Conservation (phyloP, 2,888 invertebrate species). For the Ptychoptera contaminata region DNA sequence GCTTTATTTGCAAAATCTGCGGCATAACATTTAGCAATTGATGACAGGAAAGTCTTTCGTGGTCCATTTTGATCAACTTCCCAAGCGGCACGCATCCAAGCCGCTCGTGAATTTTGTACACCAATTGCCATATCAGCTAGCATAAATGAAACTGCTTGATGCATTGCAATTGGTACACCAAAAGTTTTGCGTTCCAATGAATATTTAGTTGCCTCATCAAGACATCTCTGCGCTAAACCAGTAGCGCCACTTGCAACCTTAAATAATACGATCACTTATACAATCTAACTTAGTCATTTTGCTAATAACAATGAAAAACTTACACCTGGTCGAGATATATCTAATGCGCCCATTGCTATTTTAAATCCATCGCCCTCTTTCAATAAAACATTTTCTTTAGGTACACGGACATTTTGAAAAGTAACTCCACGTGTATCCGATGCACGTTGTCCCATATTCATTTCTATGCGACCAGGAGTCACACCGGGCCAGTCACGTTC, state of each 20-base stretch:
- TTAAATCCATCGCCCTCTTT: conserved; percentile 56
- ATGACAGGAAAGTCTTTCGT: conserved; percentile 62
- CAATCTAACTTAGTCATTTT: too few species aligned
- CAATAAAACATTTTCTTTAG: conserved; percentile 50
- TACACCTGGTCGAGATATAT: conserved; percentile 45
- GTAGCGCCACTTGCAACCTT: conserved; percentile 72
- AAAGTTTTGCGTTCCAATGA: conserved; percentile 77
- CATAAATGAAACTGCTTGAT: conserved; percentile 79
- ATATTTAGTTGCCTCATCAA: conserved; percentile 81
- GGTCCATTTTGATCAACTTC: conserved; percentile 62
- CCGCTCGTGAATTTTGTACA: conserved; percentile 61
- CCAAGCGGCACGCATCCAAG: conserved; percentile 71
- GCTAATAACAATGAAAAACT: too few species aligned
- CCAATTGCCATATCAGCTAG: conserved; percentile 83
- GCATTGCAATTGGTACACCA: conserved; percentile 55
- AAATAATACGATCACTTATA: too few species aligned
- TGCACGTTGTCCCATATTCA: conserved; percentile 58
- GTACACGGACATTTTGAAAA: conserved; percentile 59
- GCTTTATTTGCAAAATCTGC: conserved; percentile 79
- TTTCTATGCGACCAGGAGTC: conserved; percentile 46
- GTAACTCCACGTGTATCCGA: conserved; percentile 56
- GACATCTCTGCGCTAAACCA: conserved; percentile 67
- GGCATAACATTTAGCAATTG: conserved; percentile 77
- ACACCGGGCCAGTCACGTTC: conserved; percentile 49
- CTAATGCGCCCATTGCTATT: conserved; percentile 59